Conservation (phyloP, 2,113 vertebrate species). For the Phalacrocorax pelagicus region DNA sequence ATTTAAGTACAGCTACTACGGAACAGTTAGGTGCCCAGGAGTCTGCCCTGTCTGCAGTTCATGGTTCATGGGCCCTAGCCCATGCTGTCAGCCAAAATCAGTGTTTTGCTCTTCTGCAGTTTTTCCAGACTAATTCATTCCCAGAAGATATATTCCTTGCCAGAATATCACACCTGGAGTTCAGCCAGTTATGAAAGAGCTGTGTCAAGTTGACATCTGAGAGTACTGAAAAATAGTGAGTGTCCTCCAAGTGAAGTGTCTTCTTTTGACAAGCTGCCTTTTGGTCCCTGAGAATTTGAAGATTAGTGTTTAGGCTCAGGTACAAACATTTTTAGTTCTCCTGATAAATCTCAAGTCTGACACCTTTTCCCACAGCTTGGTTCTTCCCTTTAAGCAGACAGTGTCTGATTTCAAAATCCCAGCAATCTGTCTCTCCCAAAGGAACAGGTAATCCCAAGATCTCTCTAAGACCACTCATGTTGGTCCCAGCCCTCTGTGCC, state of each 20-base stretch:
- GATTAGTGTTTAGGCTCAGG: not conserved
- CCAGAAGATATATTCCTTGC: not conserved
- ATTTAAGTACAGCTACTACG: not conserved
- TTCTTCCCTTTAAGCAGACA: not conserved
- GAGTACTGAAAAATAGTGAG: not conserved
- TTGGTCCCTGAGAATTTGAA: not conserved
- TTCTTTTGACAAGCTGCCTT: not conserved
- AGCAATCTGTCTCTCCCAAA: not conserved
- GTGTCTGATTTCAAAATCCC: not conserved
- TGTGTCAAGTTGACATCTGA: not conserved
- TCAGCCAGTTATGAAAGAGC: conserved; percentile 8
- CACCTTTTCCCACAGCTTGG: not conserved
- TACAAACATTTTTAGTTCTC: not conserved
- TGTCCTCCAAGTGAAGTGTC: not conserved
- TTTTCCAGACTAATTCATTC: not conserved
- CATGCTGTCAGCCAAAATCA: not conserved
- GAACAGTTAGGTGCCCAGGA: not conserved
- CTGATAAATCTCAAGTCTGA: not conserved
- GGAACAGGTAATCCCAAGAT: not conserved
- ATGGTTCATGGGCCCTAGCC: not conserved
- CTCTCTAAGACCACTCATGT: not conserved
- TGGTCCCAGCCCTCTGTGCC: not conserved
- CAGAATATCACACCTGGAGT: not conserved
- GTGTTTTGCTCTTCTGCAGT: not conserved
- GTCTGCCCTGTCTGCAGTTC: not conserved